A percentile compares a stretch with the other conserved stretches of the same genome.
phyloP scores from a whole-genome alignment of 1,140 invertebrate genomes.

The Bombus affinis region DNA sequence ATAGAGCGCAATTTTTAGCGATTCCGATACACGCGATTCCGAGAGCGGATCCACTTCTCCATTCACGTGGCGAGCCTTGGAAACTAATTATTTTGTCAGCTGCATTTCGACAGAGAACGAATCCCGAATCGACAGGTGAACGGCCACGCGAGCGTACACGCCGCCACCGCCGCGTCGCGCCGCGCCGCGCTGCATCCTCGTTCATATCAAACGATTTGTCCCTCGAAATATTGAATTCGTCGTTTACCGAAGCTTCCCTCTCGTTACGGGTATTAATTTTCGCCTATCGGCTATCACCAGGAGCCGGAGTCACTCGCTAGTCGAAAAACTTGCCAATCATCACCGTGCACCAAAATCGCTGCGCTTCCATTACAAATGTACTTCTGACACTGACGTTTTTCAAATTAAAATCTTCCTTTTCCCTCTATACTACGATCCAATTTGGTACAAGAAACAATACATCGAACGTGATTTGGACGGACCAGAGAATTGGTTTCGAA shows the following conservation, averaged over 20 bases:
- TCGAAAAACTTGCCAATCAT: slow-evolving; percentile 52
- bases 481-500: background rate
- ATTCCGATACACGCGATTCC: slow-evolving; percentile 63
- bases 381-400: slow-evolving; percentile 6
- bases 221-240: slow-evolving; percentile 67
- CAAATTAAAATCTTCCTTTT: slow-evolving; percentile 2
- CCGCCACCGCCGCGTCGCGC: slow-evolving; percentile 1
- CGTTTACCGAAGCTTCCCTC: slow-evolving; percentile 52
- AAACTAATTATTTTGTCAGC: slow-evolving; percentile 71
- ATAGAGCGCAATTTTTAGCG: slow-evolving; percentile 50
- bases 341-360: background rate
- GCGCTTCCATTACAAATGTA: slow-evolving; percentile 28
- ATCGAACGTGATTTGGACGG: background rate
- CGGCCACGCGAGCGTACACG: slow-evolving; percentile 24
- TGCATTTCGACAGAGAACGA: slow-evolving; percentile 60
- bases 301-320: background rate
- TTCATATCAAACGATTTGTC: slow-evolving; percentile 66
- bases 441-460: background rate
- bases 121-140: slow-evolving; percentile 65
- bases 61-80: slow-evolving; percentile 53
- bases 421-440: background rate
- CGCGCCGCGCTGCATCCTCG: slow-evolving; percentile 30
- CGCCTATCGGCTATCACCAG: slow-evolving; percentile 45
- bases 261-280: slow-evolving; percentile 61
- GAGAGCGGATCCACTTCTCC: slow-evolving; percentile 51